These are phyloP conservation scores for Leucozona laternaria DNA, from an alignment of 2,888 invertebrate species.

Conservation along the genomic window DNA sequence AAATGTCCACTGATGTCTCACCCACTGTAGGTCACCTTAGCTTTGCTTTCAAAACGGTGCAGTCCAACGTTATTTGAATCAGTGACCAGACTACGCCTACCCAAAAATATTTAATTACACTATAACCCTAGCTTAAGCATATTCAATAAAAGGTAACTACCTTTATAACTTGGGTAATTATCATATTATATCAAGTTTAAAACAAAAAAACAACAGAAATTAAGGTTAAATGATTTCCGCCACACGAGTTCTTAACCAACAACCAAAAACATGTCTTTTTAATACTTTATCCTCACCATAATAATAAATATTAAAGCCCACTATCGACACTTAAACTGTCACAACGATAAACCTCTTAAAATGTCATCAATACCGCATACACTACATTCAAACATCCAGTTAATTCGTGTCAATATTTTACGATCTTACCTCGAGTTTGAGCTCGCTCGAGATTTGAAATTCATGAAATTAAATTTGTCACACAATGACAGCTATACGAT, in stretches of 20 bases:
- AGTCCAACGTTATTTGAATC: too few species aligned
- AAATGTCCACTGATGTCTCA: too few species aligned
- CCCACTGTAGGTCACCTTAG: too few species aligned
- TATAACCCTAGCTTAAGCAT: too few species aligned
- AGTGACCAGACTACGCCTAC: too few species aligned
- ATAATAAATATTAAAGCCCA: constrained; percentile 30
- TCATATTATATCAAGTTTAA: constrained; percentile 11
- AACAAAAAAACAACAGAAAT: neutral
- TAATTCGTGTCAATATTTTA: constrained; percentile 47
- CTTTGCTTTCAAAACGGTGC: too few species aligned
- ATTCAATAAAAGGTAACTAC: neutral
- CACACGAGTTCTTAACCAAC: constrained; percentile 3
- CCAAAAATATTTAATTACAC: too few species aligned
- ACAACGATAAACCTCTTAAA: constrained; percentile 62
- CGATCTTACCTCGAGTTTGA: constrained; percentile 56
- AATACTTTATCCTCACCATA: constrained; percentile 27
- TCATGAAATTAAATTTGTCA: constrained; percentile 71
- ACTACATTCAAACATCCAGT: constrained; percentile 20
- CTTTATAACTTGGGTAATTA: neutral
- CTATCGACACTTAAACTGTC: constrained; percentile 59
- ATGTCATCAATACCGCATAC: constrained; percentile 42
- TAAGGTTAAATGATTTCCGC: constrained; percentile 30
- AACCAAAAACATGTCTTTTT: constrained; percentile 21
- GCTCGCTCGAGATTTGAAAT: constrained; percentile 5
- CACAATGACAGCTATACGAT: constrained; percentile 69